A percentile compares a stretch with the other conserved stretches of the same genome.
phyloP scores from a whole-genome alignment of 2,113 vertebrate genomes.

The Gallinago undulata region DNA sequence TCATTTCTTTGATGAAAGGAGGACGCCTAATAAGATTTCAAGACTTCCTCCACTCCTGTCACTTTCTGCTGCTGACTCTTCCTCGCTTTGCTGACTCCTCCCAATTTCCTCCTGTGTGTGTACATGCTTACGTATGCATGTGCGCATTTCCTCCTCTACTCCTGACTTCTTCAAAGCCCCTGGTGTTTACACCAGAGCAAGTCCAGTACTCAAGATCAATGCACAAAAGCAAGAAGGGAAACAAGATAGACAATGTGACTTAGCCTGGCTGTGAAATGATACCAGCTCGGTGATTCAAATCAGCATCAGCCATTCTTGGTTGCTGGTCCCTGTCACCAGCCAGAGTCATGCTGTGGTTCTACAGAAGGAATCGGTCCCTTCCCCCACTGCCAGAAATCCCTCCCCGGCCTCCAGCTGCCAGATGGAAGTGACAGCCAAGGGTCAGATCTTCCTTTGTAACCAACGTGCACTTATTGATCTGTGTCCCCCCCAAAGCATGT shows the following conservation, averaged over 20 bases:
- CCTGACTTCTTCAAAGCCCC: not conserved
- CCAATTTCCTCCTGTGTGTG: not conserved
- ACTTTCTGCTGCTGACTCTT: not conserved
- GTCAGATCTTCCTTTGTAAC: not conserved
- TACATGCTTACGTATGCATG: not conserved
- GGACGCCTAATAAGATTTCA: not conserved
- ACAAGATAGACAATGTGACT: not conserved
- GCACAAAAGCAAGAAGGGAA: not conserved
- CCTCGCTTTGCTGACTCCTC: not conserved
- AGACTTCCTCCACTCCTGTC: not conserved
- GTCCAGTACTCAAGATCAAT: not conserved
- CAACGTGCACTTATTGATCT: not conserved
- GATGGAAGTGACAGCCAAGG: not conserved
- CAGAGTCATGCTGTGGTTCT: rapidly evolving
- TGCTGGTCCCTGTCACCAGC: not conserved
- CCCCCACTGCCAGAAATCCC: not conserved
- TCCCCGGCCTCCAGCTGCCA: not conserved
- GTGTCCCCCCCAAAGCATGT: not conserved
- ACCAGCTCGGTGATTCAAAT: not conserved
- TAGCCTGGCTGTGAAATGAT: not conserved
- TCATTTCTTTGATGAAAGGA: not conserved
- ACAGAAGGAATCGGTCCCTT: rapidly evolving
- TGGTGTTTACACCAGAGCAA: not conserved
- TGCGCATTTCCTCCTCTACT: not conserved
- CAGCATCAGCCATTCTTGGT: not conserved